Base-by-base conservation (phyloP, 2,113 vertebrate genomes). In the Fregetta grallaria region DNA sequence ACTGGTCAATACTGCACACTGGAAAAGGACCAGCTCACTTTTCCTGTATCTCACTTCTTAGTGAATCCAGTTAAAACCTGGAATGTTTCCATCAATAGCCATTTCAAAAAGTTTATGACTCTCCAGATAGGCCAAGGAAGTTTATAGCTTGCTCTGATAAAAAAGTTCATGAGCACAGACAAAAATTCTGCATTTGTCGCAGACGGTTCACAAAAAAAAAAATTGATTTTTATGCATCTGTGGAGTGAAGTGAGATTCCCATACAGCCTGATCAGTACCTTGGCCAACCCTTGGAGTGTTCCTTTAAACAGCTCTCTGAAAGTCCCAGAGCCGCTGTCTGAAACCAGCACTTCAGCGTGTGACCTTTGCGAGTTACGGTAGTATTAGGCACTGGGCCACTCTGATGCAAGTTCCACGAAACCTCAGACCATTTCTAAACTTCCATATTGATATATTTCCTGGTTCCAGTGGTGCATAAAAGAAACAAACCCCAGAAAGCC, bases 401-500 rank as follows among this genome's bases (percentile, higher is more conserved):
- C 76, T 87, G 73, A 91, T 63, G 80, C 62, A 94, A 97, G 81
- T 95, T 97, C 91, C 4, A 29, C 2, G 50, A 97, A 97, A 82
- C 53, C 74, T 76, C 89, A 94, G 77, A 50, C 89, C 92, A 59
- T 97, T 95, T 93, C 94, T 91, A 94, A 97, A 95, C 77, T 94
- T 97, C 84, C 58, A 94, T 97, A 90, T 94, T 82, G 89, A 90
- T 91, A 73, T 36, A 94, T 94, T 97, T 91, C 90, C 95, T 96
- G 70, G 58, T 94, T 96, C 68, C 95, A 96, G 77, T 38, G 62
- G 80, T 87, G 77, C 91, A 58, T 95, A 97, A 95, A 95, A 96
- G 86, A 97, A 97, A 95, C 86, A 97, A 97, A 96, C 11, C 77
- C 20, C 70, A 97, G 86, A 97, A 97, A 97, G 29, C 77, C 92